A percentile compares a stretch with the other conserved stretches of the same genome.
Conservation (phyloP, 2,113 vertebrate genomes). For the Thamnaconus septentrionalis region DNA sequence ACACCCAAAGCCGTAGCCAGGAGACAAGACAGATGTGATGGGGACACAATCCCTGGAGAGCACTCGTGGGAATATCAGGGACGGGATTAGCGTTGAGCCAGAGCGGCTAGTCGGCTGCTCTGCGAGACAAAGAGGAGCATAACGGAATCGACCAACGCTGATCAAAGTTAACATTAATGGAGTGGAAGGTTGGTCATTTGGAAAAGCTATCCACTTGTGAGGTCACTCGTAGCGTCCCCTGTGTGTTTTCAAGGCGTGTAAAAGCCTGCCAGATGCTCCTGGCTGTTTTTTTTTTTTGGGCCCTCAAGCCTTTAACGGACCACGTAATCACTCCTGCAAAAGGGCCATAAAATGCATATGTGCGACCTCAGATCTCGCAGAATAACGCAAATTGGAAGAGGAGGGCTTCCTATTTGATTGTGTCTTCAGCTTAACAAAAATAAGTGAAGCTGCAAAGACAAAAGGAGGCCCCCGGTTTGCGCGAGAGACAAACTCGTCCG, state of each 20-base stretch:
- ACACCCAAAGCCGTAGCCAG: not conserved
- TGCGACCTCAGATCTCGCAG: slow-evolving; percentile 68
- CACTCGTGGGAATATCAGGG: slow-evolving; percentile 44
- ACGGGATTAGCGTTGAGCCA: slow-evolving; percentile 34
- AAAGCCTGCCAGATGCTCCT: slow-evolving; percentile 44
- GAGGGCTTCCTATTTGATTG: slow-evolving; percentile 46
- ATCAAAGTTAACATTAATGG: slow-evolving; percentile 7
- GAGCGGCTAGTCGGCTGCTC: slow-evolving; percentile 4
- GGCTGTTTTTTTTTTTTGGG: not conserved
- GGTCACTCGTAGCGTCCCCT: not conserved
- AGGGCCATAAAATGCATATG: slow-evolving; percentile 84
- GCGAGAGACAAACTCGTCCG: slow-evolving; percentile 31
- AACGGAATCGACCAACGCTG: slow-evolving; percentile 18
- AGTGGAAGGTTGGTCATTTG: slow-evolving; percentile 8
- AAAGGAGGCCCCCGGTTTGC: slow-evolving; percentile 5
- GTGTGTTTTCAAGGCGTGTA: not conserved
- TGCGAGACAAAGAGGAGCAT: slow-evolving; percentile 9
- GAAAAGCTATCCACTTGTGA: not conserved
- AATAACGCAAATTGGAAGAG: slow-evolving; percentile 74
- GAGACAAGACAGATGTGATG: slow-evolving; percentile 48
- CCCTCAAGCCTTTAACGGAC: slow-evolving; percentile 31
- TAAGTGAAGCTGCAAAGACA: slow-evolving; percentile 23
- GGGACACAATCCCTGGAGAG: slow-evolving; percentile 33
- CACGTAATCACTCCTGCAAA: slow-evolving; percentile 67
- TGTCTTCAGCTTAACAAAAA: not conserved